Evolutionary conservation across 2,113 vertebrate genomes (phyloP).

Genomic region (Mirza zaza): DNA sequence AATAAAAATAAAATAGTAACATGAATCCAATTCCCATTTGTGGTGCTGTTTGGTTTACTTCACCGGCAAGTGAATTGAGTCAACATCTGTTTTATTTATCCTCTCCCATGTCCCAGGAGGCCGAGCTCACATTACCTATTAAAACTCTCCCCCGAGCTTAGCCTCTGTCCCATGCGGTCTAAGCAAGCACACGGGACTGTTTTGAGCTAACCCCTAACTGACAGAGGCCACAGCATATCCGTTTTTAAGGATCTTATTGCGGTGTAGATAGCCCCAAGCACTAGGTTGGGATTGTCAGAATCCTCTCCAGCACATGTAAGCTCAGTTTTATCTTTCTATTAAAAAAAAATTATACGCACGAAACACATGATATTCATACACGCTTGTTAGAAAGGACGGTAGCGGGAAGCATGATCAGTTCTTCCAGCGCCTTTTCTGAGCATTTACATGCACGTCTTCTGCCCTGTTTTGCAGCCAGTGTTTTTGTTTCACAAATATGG

Average conservation of each 20-base stretch:
- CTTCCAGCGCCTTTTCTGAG: neutral
- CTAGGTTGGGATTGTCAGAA: neutral
- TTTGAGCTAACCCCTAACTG: neutral
- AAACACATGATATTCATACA: neutral
- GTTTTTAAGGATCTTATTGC: rapidly evolving
- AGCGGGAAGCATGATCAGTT: neutral
- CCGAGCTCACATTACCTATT: neutral
- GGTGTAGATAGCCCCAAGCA: neutral
- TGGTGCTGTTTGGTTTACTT: neutral
- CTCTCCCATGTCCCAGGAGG: neutral
- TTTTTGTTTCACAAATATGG: neutral
- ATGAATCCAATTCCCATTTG: neutral
- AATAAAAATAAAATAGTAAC: neutral
- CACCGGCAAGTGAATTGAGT: conserved; percentile 13
- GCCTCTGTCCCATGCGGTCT: rapidly evolving
- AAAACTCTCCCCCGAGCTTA: neutral
- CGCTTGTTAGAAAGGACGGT: neutral
- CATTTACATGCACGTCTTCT: no score
- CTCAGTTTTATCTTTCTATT: neutral
- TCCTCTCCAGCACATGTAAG: neutral
- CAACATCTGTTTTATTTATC: neutral
- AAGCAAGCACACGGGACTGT: neutral
- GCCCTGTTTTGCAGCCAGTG: neutral
- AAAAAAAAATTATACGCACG: neutral
- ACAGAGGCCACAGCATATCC: neutral